Evolutionary conservation across 2,797 vertebrate genomes (phyloP).

Genomic region (Catostomus latipinnis): DNA sequence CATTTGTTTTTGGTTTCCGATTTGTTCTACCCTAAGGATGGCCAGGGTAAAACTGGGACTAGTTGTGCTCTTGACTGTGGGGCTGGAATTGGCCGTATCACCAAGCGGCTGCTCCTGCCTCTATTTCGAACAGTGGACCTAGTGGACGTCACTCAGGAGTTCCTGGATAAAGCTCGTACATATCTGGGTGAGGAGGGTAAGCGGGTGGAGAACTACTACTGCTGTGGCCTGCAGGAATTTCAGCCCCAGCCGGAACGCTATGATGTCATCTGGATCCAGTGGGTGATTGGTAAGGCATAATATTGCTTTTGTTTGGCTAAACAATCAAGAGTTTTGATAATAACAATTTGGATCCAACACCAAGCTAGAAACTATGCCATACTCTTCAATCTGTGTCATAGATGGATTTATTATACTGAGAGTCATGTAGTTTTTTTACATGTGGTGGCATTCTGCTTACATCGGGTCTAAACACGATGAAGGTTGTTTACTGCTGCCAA

Average conservation of each 20-base stretch:
- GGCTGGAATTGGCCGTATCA: constrained; percentile 93
- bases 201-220: constrained; percentile 89
- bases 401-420: no score
- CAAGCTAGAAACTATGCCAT: no score
- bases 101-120: constrained; percentile 90
- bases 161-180: constrained; percentile 87
- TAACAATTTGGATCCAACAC: not conserved
- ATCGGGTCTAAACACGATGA: no score
- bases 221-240: constrained; percentile 93
- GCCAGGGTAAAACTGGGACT: constrained; percentile 81
- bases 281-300: constrained; percentile 89
- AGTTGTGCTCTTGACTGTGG: constrained; percentile 93
- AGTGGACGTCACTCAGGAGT: constrained; percentile 94
- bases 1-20: not conserved
- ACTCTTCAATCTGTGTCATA: no score
- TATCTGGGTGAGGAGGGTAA: constrained; percentile 90
- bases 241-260: constrained; percentile 84
- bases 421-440: no score
- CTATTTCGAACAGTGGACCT: constrained; percentile 92
- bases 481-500: no score
- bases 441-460: no score
- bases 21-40: constrained; percentile 77
- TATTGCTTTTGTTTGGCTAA: not conserved
- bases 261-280: constrained; percentile 98
- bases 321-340: not conserved